These are phyloP conservation scores for Drosophila sulfurigaster DNA, from an alignment of 1,140 invertebrate species.

Conservation along the genomic window DNA sequence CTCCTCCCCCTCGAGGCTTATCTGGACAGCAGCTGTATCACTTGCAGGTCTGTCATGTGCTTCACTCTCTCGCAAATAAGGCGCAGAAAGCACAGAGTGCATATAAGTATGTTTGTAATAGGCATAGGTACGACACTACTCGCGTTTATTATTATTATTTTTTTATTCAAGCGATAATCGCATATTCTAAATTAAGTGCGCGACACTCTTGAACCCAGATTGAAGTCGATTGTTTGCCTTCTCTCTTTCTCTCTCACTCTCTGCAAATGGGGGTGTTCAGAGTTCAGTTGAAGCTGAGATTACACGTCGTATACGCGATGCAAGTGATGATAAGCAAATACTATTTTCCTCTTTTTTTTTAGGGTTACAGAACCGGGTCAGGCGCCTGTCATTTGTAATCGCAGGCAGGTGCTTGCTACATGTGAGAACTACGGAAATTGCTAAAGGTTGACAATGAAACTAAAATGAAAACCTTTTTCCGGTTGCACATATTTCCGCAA, in stretches of 20 bases:
- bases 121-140: slow-evolving; percentile 10
- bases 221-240: slow-evolving; percentile 53
- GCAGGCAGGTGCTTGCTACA: background rate
- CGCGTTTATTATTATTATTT: background rate
- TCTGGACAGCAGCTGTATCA: slow-evolving; percentile 41
- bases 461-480: slow-evolving; percentile 24
- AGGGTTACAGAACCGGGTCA: slow-evolving; percentile 22
- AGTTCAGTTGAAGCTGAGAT: slow-evolving; percentile 37
- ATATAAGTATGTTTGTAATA: background rate
- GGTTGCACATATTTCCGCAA: slow-evolving; percentile 2
- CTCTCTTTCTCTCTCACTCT: slow-evolving; percentile 13
- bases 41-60: slow-evolving; percentile 14
- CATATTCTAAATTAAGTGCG: slow-evolving; percentile 52
- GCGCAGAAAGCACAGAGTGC: slow-evolving; percentile 13
- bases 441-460: slow-evolving; percentile 21
- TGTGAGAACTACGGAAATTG: slow-evolving; percentile 10
- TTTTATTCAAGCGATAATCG: slow-evolving; percentile 17
- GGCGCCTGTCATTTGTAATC: slow-evolving; percentile 6
- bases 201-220: slow-evolving; percentile 51
- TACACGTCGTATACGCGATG: slow-evolving; percentile 7
- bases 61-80: slow-evolving; percentile 7
- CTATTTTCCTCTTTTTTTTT: background rate
- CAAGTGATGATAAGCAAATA: slow-evolving; percentile 4
- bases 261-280: slow-evolving; percentile 35
- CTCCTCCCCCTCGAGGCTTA: slow-evolving; percentile 35